Percentiles rank a stretch among this genome's conserved stretches.
Evolutionary conservation across 2,113 vertebrate species (phyloP).

Genomic region (Loxodonta africana): DNA sequence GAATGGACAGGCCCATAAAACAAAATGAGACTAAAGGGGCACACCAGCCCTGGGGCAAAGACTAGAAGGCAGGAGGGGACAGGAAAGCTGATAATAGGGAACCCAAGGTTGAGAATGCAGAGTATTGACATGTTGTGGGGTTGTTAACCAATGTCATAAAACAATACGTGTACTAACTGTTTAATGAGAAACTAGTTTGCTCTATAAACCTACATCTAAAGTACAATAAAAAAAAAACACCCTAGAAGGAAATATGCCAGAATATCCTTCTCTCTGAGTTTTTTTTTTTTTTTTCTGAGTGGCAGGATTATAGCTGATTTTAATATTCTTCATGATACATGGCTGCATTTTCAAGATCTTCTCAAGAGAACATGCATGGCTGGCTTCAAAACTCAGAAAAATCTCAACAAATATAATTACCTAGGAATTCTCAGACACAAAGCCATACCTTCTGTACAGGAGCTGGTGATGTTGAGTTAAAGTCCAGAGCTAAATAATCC

Average conservation of each 20-base stretch:
- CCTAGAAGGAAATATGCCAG: not conserved
- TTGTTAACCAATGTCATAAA: no score
- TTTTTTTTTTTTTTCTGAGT: no score
- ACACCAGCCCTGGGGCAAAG: no score
- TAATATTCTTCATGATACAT: not conserved
- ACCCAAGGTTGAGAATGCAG: no score
- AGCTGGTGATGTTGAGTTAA: slow-evolving; percentile 95
- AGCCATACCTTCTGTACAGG: slow-evolving; percentile 94
- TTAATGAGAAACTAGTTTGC: not conserved
- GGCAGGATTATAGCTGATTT: not conserved
- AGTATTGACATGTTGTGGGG: no score
- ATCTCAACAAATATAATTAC: not conserved
- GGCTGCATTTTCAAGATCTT: not conserved
- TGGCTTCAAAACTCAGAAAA: not conserved
- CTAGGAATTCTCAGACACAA: not conserved
- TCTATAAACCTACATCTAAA: not conserved
- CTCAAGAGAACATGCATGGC: not conserved
- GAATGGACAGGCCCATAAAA: no score
- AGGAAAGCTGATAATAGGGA: no score
- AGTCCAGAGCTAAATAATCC: slow-evolving; percentile 98
- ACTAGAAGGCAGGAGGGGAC: no score
- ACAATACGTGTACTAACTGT: no score
- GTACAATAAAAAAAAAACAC: not conserved
- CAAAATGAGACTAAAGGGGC: no score
- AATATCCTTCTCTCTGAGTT: not conserved